These are phyloP conservation scores for Thermophis baileyi DNA, from an alignment of 2,113 vertebrate genomes.

Conservation along the genomic window DNA sequence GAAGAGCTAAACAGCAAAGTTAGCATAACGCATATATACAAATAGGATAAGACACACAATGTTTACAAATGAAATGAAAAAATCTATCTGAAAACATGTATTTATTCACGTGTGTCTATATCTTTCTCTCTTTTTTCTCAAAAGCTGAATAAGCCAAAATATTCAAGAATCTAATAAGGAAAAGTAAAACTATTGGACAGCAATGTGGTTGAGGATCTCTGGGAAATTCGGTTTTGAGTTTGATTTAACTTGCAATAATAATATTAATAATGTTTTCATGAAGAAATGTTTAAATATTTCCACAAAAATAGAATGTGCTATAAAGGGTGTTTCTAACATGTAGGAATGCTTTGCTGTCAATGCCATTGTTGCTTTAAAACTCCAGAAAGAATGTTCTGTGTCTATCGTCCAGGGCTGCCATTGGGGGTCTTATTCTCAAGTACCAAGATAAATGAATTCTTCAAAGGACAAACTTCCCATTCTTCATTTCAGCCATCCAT, in stretches of 20 bases:
- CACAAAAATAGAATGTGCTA: constrained; percentile 14
- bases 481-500: constrained; percentile 50
- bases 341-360: not conserved
- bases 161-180: not conserved
- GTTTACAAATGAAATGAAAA: not conserved
- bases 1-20: not conserved
- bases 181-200: not conserved
- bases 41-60: not conserved
- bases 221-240: not conserved
- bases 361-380: not conserved
- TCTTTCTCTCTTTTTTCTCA: not conserved
- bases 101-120: not conserved
- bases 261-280: not conserved
- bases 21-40: not conserved
- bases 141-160: not conserved
- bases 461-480: constrained; percentile 42
- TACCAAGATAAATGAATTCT: constrained; percentile 41
- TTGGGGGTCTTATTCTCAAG: not conserved
- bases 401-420: constrained; percentile 9
- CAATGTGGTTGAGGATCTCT: constrained; percentile 11
- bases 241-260: not conserved
- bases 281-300: not conserved
- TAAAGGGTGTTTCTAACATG: constrained; percentile 23
- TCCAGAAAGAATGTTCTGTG: not conserved
- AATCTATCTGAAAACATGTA: not conserved